Evolutionary conservation across 2,888 invertebrate genomes (phyloP).

Genomic region (Phaonia tiefii): DNA sequence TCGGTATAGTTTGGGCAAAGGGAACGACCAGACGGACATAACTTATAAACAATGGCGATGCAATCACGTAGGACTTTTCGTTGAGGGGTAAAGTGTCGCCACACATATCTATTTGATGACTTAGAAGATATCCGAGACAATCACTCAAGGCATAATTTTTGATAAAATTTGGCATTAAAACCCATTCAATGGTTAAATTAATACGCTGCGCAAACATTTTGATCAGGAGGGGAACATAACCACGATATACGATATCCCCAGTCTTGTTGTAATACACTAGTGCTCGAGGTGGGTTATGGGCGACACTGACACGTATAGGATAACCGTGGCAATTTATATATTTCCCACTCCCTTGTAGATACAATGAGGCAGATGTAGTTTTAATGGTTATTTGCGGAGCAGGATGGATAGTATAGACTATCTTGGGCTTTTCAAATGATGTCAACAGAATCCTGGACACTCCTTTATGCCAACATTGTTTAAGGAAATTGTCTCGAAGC

Average conservation of each 20-base stretch:
- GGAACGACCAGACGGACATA: slow-evolving; percentile 63
- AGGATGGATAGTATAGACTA: neutral
- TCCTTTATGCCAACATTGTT: no score
- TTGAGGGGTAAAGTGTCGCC: neutral
- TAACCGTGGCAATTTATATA: slow-evolving; percentile 33
- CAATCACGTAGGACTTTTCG: neutral
- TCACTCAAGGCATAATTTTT: neutral
- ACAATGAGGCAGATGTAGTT: no score
- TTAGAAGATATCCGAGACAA: slow-evolving; percentile 28
- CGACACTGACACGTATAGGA: slow-evolving; percentile 24
- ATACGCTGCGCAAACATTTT: slow-evolving; percentile 38
- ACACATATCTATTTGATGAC: no score
- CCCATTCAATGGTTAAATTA: slow-evolving; percentile 43
- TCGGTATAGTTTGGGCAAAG: slow-evolving; percentile 66
- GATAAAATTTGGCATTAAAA: slow-evolving; percentile 21
- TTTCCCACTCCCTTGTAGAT: no score
- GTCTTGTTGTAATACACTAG: no score
- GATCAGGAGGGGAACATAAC: neutral
- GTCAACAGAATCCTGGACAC: no score
- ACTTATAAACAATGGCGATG: slow-evolving; percentile 6
- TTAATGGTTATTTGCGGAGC: slow-evolving; percentile 6
- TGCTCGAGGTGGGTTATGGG: slow-evolving; percentile 45
- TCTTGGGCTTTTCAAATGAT: no score
- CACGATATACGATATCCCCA: slow-evolving; percentile 17
- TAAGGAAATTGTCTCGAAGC: no score